Percentiles rank a stretch among this genome's conserved stretches.
These are phyloP conservation scores for Crossocerus cetratus DNA, from an alignment of 2,888 invertebrate genomes.

Conservation along the genomic window DNA sequence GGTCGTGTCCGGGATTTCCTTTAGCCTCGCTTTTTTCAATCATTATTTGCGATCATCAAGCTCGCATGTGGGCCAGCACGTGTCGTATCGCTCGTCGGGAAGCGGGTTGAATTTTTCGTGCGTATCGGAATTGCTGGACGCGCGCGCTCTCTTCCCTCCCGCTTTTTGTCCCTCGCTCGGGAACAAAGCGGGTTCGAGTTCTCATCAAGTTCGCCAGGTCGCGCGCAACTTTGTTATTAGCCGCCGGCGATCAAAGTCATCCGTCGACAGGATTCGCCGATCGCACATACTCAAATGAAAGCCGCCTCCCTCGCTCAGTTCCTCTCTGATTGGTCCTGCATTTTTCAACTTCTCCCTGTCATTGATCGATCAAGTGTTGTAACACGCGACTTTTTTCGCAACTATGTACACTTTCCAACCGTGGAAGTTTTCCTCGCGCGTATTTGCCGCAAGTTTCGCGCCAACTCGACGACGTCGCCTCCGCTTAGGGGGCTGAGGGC, in stretches of 20 bases:
- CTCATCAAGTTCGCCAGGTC: neutral
- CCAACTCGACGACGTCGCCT: too few relatives aligned
- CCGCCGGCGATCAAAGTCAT: conserved; percentile 18
- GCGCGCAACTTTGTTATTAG: conserved; percentile 11
- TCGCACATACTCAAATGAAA: conserved; percentile 26
- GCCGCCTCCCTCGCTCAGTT: conserved; percentile 21
- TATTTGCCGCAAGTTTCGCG: too few relatives aligned
- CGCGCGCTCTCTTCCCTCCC: neutral
- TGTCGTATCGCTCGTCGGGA: neutral
- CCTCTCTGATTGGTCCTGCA: neutral
- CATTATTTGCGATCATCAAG: neutral
- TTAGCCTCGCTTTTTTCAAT: neutral
- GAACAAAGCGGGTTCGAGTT: conserved; percentile 13
- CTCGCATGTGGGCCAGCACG: neutral
- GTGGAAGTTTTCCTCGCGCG: too few relatives aligned
- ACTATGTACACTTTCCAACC: too few relatives aligned
- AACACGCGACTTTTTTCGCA: too few relatives aligned
- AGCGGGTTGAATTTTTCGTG: neutral
- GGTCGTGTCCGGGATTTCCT: too few relatives aligned
- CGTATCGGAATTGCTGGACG: neutral
- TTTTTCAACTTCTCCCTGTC: neutral
- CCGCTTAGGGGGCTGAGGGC: too few relatives aligned
- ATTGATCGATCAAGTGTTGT: too few relatives aligned
- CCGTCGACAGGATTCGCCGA: conserved; percentile 24
- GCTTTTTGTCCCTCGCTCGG: neutral